Conservation (phyloP, 1,140 invertebrate genomes). For the Charaxes varanes region DNA sequence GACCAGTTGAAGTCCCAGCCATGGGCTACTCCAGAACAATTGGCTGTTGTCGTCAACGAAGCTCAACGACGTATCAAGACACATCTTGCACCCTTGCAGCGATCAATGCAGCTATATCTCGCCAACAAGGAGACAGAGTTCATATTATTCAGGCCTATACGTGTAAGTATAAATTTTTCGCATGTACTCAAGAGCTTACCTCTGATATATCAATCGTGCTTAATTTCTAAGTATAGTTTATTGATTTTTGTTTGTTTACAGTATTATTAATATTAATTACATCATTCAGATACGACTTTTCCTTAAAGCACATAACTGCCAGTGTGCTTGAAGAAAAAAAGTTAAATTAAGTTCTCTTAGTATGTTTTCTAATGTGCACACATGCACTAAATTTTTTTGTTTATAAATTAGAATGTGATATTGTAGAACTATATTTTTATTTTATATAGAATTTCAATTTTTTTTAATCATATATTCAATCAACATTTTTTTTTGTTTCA, state of each 20-base stretch:
- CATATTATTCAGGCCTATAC: constrained; percentile 94
- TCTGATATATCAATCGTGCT: no score
- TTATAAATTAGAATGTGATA: no score
- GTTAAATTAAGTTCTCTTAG: no score
- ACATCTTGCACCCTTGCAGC: constrained; percentile 86
- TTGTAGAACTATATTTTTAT: no score
- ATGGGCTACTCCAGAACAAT: constrained; percentile 73
- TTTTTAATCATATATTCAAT: constrained; percentile 4
- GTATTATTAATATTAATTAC: no score
- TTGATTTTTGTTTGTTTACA: no score
- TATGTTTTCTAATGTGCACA: no score
- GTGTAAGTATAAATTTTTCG: constrained; percentile 74
- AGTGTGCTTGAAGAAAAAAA: no score
- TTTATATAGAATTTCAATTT: neutral
- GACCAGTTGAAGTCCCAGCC: constrained; percentile 55
- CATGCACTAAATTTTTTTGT: no score
- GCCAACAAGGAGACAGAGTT: constrained; percentile 98
- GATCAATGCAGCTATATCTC: constrained; percentile 94
- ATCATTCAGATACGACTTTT: no score
- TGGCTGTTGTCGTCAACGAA: constrained; percentile 77
- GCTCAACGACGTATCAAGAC: constrained; percentile 84
- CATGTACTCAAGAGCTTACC: neutral
- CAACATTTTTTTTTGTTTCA: constrained; percentile 58
- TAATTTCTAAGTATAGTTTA: no score
- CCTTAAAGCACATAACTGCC: no score